phyloP scores from a whole-genome alignment of 2,113 vertebrate species.

The Siphamia tubifer region DNA sequence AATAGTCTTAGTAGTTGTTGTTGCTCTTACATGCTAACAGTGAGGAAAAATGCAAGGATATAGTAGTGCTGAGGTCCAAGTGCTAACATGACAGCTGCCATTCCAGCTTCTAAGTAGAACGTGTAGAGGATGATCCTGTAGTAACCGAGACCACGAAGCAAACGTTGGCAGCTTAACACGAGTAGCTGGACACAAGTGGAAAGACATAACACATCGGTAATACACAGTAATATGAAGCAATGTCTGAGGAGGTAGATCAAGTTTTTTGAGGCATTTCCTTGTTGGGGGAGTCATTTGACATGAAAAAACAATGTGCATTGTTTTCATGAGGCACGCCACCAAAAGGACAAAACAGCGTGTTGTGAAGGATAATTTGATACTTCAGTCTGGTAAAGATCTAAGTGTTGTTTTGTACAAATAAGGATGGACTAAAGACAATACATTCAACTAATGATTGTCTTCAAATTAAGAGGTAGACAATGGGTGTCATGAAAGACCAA shows the following conservation, averaged over 20 bases:
- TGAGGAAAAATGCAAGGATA: slow-evolving; percentile 86
- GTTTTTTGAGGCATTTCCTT: not conserved
- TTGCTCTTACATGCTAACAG: slow-evolving; percentile 84
- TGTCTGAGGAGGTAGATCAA: not conserved
- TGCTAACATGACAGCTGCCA: slow-evolving; percentile 80
- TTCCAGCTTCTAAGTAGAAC: slow-evolving; percentile 85
- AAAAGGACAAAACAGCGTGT: not conserved
- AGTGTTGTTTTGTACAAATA: too few species aligned
- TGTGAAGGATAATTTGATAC: not conserved
- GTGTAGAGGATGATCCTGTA: slow-evolving; percentile 87
- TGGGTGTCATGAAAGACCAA: too few species aligned
- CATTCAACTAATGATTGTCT: too few species aligned
- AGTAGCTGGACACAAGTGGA: slow-evolving; percentile 79
- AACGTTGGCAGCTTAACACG: slow-evolving; percentile 82
- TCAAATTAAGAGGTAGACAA: too few species aligned
- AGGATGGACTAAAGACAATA: too few species aligned
- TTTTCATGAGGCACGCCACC: too few species aligned
- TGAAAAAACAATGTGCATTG: too few species aligned
- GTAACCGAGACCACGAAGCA: slow-evolving; percentile 84
- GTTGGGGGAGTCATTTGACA: too few species aligned
- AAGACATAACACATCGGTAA: not conserved
- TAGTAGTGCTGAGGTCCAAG: slow-evolving; percentile 84
- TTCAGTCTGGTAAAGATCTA: not conserved
- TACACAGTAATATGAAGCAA: not conserved
- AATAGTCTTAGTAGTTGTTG: not conserved